Percentiles rank a stretch among this genome's conserved stretches.
These are phyloP conservation scores for Carcina quercana DNA, from an alignment of 2,888 invertebrate genomes.

Conservation along the genomic window DNA sequence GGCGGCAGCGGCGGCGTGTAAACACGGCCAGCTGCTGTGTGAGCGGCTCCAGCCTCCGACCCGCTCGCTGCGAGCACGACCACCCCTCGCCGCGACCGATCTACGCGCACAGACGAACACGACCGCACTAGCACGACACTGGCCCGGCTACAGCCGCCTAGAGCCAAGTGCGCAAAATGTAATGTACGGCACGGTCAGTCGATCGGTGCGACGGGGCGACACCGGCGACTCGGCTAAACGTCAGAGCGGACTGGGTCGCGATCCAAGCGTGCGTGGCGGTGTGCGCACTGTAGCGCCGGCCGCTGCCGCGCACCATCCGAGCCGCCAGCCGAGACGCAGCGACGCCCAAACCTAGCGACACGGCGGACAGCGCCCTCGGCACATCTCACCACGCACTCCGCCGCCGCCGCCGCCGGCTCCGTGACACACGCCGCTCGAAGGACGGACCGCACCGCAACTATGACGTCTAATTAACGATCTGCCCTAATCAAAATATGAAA, in stretches of 20 bases:
- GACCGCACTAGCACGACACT: conserved; percentile 21
- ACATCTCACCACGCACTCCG: conserved; percentile 20
- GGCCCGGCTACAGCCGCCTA: conserved; percentile 26
- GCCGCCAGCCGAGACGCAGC: conserved; percentile 68
- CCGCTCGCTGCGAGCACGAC: conserved; percentile 25
- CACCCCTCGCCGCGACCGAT: conserved; percentile 21
- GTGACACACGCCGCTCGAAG: background rate
- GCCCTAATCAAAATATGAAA: background rate
- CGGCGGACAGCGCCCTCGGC: conserved; percentile 54
- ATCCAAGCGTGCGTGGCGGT: conserved; percentile 63
- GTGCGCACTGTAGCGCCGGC: conserved; percentile 59
- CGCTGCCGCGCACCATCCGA: conserved; percentile 54
- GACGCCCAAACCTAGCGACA: conserved; percentile 67
- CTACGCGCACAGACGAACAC: conserved; percentile 24
- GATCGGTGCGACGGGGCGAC: conserved; percentile 43
- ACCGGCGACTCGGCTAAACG: conserved; percentile 64
- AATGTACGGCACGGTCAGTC: conserved; percentile 38
- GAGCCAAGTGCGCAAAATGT: conserved; percentile 50
- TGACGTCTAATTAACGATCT: no score
- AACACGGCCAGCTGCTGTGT: conserved; percentile 41
- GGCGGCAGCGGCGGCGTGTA: conserved; percentile 26
- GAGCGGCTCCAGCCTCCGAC: conserved; percentile 24
- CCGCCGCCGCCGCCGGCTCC: no score
- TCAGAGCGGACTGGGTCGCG: conserved; percentile 70
- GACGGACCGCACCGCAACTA: no score